Conservation (phyloP, 2,797 vertebrate species). For the Buceros bicornis region DNA sequence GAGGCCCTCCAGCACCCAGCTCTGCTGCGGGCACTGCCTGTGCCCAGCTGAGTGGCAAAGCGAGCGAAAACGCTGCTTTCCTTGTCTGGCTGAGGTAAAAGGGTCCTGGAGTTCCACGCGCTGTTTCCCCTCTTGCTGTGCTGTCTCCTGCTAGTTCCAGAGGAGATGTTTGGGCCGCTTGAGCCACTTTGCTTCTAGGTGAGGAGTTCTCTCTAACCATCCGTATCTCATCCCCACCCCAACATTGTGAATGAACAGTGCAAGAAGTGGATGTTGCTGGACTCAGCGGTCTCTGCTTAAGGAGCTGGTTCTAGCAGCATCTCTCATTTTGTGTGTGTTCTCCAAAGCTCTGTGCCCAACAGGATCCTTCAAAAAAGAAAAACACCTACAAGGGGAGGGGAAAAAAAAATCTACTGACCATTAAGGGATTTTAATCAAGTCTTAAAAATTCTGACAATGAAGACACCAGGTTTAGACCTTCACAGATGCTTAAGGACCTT, state of each 20-base stretch:
- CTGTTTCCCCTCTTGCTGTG: not conserved
- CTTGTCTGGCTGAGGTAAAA: rapidly evolving
- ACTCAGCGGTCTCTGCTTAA: not conserved
- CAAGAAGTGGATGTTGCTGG: not conserved
- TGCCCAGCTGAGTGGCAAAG: not conserved
- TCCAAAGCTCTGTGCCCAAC: not conserved
- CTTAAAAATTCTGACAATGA: not conserved
- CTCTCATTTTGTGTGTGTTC: not conserved
- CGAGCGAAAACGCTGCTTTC: not conserved
- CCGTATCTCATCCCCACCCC: not conserved
- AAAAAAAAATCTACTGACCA: too few species aligned
- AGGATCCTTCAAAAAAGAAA: not conserved
- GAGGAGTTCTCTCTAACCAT: not conserved
- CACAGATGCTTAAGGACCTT: not conserved
- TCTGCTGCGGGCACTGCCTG: not conserved
- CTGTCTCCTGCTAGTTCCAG: not conserved
- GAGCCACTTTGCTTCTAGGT: not conserved
- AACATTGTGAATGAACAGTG: not conserved
- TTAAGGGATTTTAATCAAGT: not conserved
- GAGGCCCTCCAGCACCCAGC: not conserved
- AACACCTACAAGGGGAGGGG: too few species aligned
- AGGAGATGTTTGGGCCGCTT: not conserved
- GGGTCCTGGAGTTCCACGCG: not conserved
- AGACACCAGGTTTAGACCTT: not conserved
- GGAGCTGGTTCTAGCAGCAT: not conserved